These are phyloP conservation scores for Macrophya annulata DNA, from an alignment of 2,888 invertebrate species.

Conservation along the genomic window DNA sequence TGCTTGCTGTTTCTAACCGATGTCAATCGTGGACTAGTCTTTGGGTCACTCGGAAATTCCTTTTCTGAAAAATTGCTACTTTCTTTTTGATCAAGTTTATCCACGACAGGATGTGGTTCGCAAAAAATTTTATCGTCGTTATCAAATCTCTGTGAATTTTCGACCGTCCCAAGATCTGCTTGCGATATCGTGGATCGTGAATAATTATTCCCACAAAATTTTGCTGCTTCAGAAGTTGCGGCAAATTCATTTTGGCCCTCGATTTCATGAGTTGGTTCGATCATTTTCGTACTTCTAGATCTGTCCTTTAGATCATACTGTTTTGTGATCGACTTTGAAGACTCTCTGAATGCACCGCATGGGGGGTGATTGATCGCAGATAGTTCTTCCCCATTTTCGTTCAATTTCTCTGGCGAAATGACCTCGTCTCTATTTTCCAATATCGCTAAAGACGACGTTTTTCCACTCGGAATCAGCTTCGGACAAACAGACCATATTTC, in stretches of 20 bases:
- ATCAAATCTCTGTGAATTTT: background rate
- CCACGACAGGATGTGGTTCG: too few species aligned
- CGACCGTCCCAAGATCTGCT: background rate
- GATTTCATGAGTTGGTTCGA: slow-evolving; percentile 51
- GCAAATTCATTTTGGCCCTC: background rate
- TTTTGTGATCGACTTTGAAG: background rate
- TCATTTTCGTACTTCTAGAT: background rate
- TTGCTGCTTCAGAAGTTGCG: background rate
- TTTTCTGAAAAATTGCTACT: background rate
- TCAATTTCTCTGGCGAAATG: slow-evolving; percentile 16
- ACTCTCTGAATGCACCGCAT: background rate
- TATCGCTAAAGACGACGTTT: background rate
- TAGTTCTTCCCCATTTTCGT: background rate
- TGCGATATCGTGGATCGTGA: background rate
- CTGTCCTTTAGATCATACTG: background rate
- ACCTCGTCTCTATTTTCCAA: background rate
- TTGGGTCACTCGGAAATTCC: background rate
- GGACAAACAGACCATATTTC: slow-evolving; percentile 59
- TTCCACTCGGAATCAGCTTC: slow-evolving; percentile 7
- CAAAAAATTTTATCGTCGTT: background rate
- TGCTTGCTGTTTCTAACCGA: background rate
- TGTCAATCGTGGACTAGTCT: background rate
- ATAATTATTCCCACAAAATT: background rate
- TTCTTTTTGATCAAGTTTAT: background rate
- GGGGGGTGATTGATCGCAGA: background rate